Evolutionary conservation across 2,113 vertebrate species (phyloP).

Genomic region (Pteropus alecto): DNA sequence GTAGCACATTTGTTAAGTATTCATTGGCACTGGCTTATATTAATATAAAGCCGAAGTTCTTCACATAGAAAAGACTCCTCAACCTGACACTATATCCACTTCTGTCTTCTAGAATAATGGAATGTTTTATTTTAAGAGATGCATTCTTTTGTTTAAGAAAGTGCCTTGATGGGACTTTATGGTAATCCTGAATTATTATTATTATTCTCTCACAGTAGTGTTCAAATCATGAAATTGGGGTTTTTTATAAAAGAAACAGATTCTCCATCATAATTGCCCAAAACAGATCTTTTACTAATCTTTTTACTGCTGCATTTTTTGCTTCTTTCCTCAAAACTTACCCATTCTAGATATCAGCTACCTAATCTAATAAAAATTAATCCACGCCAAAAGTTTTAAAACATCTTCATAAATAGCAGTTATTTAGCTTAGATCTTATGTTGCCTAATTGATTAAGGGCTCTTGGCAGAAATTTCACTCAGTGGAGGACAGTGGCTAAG

Average conservation of each 20-base stretch:
- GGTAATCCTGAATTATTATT: not conserved
- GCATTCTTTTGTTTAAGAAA: not conserved
- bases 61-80: not conserved
- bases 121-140: not conserved
- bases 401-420: not conserved
- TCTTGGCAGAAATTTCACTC: not conserved
- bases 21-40: not conserved
- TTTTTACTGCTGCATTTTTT: not conserved
- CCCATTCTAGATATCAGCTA: not conserved
- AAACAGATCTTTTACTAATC: not conserved
- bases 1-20: not conserved
- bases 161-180: not conserved
- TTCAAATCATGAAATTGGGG: not conserved
- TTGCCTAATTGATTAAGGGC: not conserved
- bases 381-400: constrained; percentile 1
- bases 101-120: not conserved
- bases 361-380: not conserved
- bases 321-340: not conserved
- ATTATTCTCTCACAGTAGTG: not conserved
- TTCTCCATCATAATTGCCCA: not conserved
- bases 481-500: not conserved
- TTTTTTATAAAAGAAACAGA: not conserved
- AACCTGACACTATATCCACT: not conserved
- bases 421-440: not conserved
- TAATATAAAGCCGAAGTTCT: not conserved